Conservation (phyloP, 1,140 invertebrate genomes). For the Caenorhabditis brenneri region DNA sequence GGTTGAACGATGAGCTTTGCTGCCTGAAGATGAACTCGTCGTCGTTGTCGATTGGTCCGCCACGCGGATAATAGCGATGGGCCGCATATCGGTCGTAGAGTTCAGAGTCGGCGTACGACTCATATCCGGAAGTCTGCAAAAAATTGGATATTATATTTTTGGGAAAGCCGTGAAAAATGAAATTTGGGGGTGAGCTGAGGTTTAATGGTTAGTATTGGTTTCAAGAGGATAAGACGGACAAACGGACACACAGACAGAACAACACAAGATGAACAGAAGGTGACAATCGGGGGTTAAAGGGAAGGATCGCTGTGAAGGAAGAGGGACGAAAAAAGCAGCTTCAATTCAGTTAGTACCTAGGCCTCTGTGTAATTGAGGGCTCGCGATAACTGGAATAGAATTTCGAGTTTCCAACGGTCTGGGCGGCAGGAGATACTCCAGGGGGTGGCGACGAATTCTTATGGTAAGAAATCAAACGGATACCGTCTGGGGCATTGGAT, state of each 20-base stretch:
- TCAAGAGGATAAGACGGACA: not conserved
- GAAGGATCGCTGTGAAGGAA: too few species aligned
- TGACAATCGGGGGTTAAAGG: slow-evolving; percentile 10
- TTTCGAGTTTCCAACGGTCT: slow-evolving; percentile 27
- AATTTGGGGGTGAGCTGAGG: not conserved
- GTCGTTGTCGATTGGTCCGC: not conserved
- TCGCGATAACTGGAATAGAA: slow-evolving; percentile 27
- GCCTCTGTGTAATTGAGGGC: not conserved
- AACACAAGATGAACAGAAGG: slow-evolving; percentile 4
- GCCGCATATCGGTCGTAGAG: slow-evolving; percentile 48
- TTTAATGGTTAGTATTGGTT: not conserved
- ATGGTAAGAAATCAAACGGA: not conserved
- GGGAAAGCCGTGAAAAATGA: too few species aligned
- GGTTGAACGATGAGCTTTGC: not conserved
- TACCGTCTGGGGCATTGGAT: not conserved
- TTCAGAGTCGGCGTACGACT: slow-evolving; percentile 47
- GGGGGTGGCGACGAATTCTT: not conserved
- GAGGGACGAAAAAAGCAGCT: not conserved
- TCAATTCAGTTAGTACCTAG: slow-evolving; percentile 34
- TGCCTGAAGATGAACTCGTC: slow-evolving; percentile 4
- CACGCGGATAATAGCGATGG: slow-evolving; percentile 46
- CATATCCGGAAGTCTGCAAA: slow-evolving; percentile 32
- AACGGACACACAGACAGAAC: not conserved
- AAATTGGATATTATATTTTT: too few species aligned
- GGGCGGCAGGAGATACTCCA: not conserved